Conservation (phyloP, 2,888 invertebrate species). For the Tethea ocularis region DNA sequence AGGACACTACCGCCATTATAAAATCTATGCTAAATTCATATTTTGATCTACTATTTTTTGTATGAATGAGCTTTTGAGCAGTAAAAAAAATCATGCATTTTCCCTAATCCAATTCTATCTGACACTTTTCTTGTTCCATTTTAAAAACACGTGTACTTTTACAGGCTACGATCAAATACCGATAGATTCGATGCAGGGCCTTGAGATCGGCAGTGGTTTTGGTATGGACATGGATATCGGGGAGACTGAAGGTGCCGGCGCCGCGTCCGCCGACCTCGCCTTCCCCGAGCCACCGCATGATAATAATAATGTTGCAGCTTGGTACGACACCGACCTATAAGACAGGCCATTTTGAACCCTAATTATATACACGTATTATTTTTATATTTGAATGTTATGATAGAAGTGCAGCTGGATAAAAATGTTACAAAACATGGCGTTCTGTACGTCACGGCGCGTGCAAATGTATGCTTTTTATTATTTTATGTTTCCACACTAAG, state of each 20-base stretch:
- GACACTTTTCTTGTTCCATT: background rate
- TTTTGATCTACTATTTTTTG: no score
- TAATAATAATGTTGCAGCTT: constrained; percentile 96
- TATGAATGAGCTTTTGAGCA: no score
- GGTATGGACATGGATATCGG: constrained; percentile 97
- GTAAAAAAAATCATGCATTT: no score
- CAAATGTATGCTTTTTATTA: constrained; percentile 10
- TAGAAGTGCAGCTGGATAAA: background rate
- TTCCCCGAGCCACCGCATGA: constrained; percentile 93
- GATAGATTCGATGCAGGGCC: constrained; percentile 97
- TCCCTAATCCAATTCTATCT: background rate
- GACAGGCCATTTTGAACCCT: constrained; percentile 6
- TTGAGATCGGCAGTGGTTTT: constrained; percentile 94
- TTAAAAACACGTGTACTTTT: constrained; percentile 25
- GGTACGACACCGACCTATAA: constrained; percentile 98
- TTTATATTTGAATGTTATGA: background rate
- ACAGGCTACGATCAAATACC: constrained; percentile 98
- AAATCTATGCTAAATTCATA: no score
- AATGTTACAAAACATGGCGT: background rate
- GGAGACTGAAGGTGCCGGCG: constrained; percentile 91
- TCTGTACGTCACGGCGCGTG: background rate
- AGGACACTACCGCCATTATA: no score
- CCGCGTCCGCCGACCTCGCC: constrained; percentile 91
- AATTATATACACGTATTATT: background rate
- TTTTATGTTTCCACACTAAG: constrained; percentile 44